Evolutionary conservation across 1,140 invertebrate genomes (phyloP), one percentile per base, ranked within the genome.

Genomic region (Zaprionus inermis): DNA sequence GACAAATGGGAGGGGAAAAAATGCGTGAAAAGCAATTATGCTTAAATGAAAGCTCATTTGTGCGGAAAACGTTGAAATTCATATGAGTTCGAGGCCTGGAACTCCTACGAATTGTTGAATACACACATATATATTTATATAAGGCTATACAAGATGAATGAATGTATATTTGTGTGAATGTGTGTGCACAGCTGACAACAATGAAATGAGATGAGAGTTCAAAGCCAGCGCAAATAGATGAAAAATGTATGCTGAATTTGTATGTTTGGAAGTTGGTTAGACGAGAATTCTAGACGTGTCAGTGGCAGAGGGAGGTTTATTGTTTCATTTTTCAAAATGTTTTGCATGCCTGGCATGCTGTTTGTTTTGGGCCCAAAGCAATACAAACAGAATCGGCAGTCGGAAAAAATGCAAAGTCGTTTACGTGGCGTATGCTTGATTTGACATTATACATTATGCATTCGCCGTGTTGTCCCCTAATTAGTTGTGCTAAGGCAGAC

Each of bases 31-130:
- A 89, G 84, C 84, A 89, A 89, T 89, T 89, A 89, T 89, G 85
- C 84, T 89, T 84, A 84, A 89, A 89, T 89, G 89, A 84, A 89
- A 89, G 89, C 84, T 89, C 84, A 81, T 89, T 89, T 89, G 74
- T 78, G 72, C 55, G 58, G 67, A 78, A 83, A 89, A 78, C 71
- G 76, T 81, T 78, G 67, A 82, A 72, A 78, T 73, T 79, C 79
- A 88, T 89, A 80, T 70, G 74, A 88, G 84, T 70, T 46, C 57
- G 41, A 75, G 70, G 57, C 52, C 36, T 52, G 59, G 46, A 51
- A 41, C 55, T 71, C 44, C 55, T 58, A 59, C 60, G 63, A 64
- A 71, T 79, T 81, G 82, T 76, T 85, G 72, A 70, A 69, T 56
- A 69, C 59, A 58, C 28, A 10, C 32, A 44, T 12, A 71, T 72